These are phyloP conservation scores for Elegia similella DNA, from an alignment of 2,888 invertebrate species.

Conservation along the genomic window DNA sequence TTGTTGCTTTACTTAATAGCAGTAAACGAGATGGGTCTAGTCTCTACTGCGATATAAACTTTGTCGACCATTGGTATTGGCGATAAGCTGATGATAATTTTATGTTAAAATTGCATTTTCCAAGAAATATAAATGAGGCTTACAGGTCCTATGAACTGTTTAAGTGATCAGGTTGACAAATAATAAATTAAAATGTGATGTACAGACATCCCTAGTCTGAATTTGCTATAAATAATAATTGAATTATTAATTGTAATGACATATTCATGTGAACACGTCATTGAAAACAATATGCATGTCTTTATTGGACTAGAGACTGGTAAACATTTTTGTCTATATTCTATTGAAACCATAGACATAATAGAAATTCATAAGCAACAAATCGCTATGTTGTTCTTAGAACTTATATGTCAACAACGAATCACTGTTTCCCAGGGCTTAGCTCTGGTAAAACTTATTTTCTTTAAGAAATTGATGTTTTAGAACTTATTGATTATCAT, in stretches of 20 bases:
- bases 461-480: slow-evolving; percentile 35
- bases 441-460: slow-evolving; percentile 37
- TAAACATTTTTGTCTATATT: slow-evolving; percentile 58
- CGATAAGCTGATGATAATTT: too few species aligned
- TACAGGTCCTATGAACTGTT: not conserved
- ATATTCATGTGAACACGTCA: slow-evolving; percentile 31
- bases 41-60: too few species aligned
- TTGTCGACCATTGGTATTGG: too few species aligned
- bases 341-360: slow-evolving; percentile 48
- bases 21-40: too few species aligned
- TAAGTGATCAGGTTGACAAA: not conserved
- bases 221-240: slow-evolving; percentile 20
- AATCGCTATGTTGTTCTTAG: slow-evolving; percentile 53
- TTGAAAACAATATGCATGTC: slow-evolving; percentile 49
- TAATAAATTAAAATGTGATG: slow-evolving; percentile 7
- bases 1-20: too few species aligned
- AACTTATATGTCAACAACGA: slow-evolving; percentile 50
- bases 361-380: slow-evolving; percentile 35
- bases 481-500: slow-evolving; percentile 17
- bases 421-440: slow-evolving; percentile 42
- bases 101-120: not conserved
- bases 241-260: slow-evolving; percentile 15
- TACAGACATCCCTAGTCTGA: slow-evolving; percentile 3
- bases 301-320: slow-evolving; percentile 74
- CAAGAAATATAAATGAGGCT: not conserved